Evolutionary conservation across 2,113 vertebrate species (phyloP).

Genomic region (Eurystomus gularis): DNA sequence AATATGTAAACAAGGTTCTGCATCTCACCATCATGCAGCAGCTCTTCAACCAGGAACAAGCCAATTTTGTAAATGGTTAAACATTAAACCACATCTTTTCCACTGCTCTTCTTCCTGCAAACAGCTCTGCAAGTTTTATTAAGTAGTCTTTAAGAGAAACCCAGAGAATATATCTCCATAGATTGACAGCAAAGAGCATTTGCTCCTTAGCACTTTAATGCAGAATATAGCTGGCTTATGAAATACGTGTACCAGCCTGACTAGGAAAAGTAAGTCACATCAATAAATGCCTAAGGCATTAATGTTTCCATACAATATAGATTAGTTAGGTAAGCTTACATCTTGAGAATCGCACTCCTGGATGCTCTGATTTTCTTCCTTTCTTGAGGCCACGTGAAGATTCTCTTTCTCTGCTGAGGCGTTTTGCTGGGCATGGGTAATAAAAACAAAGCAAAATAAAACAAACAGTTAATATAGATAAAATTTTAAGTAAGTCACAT

Average conservation of each 20-base stretch:
- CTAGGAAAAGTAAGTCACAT: neutral
- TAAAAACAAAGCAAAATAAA: neutral
- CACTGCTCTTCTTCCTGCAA: neutral
- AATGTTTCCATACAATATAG: neutral
- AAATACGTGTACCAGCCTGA: neutral
- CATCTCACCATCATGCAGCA: neutral
- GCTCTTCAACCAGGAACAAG: neutral
- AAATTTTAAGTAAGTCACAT: neutral
- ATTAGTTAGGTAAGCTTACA: constrained; percentile 63
- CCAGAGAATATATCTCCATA: neutral
- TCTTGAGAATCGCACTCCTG: constrained; percentile 68
- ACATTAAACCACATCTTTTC: neutral
- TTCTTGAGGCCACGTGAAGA: constrained; percentile 19
- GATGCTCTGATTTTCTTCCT: constrained; percentile 51
- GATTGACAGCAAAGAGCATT: neutral
- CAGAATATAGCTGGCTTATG: neutral
- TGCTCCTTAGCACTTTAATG: neutral
- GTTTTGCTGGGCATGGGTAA: constrained; percentile 9
- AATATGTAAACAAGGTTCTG: neutral
- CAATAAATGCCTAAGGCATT: neutral
- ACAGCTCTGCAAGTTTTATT: neutral
- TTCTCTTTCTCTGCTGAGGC: constrained; percentile 39
- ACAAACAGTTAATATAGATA: neutral
- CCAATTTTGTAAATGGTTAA: neutral
- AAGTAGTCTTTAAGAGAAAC: neutral